These are phyloP conservation scores for Colaptes auratus DNA, from an alignment of 2,113 vertebrate genomes.

Conservation along the genomic window DNA sequence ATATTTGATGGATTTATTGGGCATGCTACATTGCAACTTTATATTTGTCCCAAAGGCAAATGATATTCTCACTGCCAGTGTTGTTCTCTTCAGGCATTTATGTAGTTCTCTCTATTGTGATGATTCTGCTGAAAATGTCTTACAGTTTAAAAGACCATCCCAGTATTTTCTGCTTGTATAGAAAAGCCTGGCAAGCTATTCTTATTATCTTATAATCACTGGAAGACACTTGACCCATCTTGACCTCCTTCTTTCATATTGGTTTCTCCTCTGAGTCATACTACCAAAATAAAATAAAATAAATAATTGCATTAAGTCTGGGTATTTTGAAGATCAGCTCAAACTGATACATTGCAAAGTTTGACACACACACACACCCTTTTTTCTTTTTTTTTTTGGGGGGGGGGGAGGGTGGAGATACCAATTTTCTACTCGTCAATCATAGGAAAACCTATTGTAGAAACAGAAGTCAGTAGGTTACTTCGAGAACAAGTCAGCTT, in stretches of 20 bases:
- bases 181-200: not conserved
- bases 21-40: not conserved
- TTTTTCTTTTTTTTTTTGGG: not conserved
- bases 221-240: constrained; percentile 8
- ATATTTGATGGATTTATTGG: constrained; percentile 12
- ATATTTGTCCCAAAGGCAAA: constrained; percentile 17
- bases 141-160: not conserved
- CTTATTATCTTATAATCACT: not conserved
- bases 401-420: not conserved
- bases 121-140: not conserved
- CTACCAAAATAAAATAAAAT: not conserved
- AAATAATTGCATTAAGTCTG: not conserved
- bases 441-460: not conserved
- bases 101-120: not conserved
- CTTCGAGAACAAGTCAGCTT: not conserved
- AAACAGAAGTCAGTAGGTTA: not conserved
- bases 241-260: not conserved
- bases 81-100: not conserved
- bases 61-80: not conserved
- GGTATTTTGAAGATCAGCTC: not conserved
- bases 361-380: too few relatives aligned
- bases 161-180: not conserved
- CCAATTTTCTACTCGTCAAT: not conserved
- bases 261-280: constrained; percentile 2
- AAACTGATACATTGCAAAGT: not conserved